Percentiles rank a stretch among this genome's conserved stretches.
Conservation (phyloP, 2,888 invertebrate species). For the Archips xylosteana region DNA sequence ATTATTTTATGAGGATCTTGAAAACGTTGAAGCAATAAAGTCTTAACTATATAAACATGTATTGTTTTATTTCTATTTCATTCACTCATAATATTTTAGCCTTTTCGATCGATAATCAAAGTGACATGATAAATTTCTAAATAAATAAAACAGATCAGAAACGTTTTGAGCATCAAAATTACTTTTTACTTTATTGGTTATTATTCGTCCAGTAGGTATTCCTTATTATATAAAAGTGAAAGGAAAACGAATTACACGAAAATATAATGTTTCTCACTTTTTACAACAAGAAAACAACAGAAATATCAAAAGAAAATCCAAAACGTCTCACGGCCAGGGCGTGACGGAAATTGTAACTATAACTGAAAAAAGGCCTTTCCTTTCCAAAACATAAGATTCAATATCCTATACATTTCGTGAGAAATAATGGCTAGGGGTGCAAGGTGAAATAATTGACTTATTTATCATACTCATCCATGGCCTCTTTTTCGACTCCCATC, state of each 20-base stretch:
- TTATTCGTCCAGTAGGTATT: not conserved
- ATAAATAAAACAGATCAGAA: too few relatives aligned
- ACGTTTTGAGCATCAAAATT: too few relatives aligned
- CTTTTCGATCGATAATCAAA: not conserved
- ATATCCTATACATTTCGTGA: conserved; percentile 7
- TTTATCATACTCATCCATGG: conserved; percentile 46
- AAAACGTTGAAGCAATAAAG: conserved; percentile 27
- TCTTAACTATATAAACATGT: conserved; percentile 21
- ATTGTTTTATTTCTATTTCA: conserved; percentile 14
- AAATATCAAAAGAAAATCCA: conserved; percentile 14
- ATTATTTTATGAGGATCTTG: conserved; percentile 11
- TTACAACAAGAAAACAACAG: conserved; percentile 5
- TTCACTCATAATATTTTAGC: not conserved
- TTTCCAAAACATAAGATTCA: conserved; percentile 20
- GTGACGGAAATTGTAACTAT: not conserved
- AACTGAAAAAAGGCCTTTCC: conserved; percentile 5
- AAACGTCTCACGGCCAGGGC: not conserved
- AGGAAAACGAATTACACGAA: not conserved
- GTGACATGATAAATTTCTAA: too few relatives aligned
- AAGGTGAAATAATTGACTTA: conserved; percentile 43
- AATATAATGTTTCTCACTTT: conserved; percentile 4
- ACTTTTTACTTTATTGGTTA: too few relatives aligned
- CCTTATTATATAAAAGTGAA: not conserved
- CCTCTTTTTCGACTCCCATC: conserved; percentile 36
- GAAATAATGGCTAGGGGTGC: conserved; percentile 30